Conservation (phyloP, 1,140 invertebrate species). For the Philotrypesis tridentata region DNA sequence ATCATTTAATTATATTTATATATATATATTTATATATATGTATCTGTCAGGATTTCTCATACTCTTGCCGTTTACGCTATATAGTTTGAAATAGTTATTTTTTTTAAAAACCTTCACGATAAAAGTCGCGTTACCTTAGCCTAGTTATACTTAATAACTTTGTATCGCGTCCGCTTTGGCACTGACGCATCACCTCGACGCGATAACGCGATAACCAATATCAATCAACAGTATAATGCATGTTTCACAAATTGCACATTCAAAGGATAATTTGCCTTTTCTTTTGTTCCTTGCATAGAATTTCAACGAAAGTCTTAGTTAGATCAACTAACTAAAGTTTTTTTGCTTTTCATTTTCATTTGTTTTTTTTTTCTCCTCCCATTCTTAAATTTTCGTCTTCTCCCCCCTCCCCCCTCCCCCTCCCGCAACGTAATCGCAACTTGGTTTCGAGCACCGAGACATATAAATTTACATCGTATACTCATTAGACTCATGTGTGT, state of each 20-base stretch:
- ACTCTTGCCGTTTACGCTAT: neutral
- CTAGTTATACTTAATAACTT: slow-evolving; percentile 42
- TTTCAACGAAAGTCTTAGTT: slow-evolving; percentile 27
- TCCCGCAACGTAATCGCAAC: neutral
- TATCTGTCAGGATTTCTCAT: slow-evolving; percentile 5
- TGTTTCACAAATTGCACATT: neutral
- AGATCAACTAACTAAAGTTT: slow-evolving; percentile 35
- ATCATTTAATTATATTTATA: no score
- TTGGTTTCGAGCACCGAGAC: neutral
- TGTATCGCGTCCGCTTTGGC: slow-evolving; percentile 24
- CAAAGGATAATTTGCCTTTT: slow-evolving; percentile 21
- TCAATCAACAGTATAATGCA: slow-evolving; percentile 14
- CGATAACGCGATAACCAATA: slow-evolving; percentile 14
- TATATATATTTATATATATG: no score
- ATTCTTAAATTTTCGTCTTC: neutral
- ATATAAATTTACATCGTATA: neutral
- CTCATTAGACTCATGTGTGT: neutral
- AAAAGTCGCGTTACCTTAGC: slow-evolving; percentile 32
- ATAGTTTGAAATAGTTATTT: slow-evolving; percentile 22
- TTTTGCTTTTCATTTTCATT: neutral
- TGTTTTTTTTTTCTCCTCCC: neutral
- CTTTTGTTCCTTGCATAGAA: neutral
- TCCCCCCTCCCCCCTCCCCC: no score
- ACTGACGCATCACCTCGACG: neutral
- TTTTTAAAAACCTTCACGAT: slow-evolving; percentile 30